Percentiles rank a stretch among this genome's conserved stretches.
These are phyloP conservation scores for Orthosia gothica DNA, from an alignment of 2,888 invertebrate genomes.

Conservation along the genomic window DNA sequence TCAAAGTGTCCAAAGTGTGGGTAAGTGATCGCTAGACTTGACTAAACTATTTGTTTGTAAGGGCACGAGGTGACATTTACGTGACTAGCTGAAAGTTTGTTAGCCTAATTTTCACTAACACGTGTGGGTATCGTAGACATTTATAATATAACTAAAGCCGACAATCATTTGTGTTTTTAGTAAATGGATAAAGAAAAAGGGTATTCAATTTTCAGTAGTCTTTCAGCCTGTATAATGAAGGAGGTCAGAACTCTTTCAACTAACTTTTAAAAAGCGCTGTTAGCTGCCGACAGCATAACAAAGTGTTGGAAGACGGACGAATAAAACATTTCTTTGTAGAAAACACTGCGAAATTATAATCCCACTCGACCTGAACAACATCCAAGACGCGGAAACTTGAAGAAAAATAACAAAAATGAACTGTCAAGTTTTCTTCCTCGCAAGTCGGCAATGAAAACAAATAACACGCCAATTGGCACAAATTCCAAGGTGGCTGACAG, in stretches of 20 bases:
- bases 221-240: background rate
- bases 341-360: slow-evolving; percentile 20
- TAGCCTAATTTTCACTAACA: background rate
- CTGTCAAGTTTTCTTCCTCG: slow-evolving; percentile 38
- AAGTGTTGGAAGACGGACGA: background rate
- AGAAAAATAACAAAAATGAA: slow-evolving; percentile 53
- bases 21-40: slow-evolving; percentile 23
- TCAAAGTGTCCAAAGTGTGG: slow-evolving; percentile 26
- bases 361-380: slow-evolving; percentile 13
- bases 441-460: slow-evolving; percentile 43
- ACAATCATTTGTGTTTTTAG: background rate
- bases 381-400: slow-evolving; percentile 17
- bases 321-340: background rate
- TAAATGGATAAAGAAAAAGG: background rate
- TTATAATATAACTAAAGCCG: background rate
- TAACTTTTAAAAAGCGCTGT: background rate
- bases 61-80: background rate
- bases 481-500: slow-evolving; percentile 44
- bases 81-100: background rate
- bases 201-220: background rate
- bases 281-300: background rate
- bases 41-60: slow-evolving; percentile 39
- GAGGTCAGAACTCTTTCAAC: background rate
- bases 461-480: slow-evolving; percentile 33
- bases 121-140: background rate